Percentiles rank a stretch among this genome's conserved stretches.
These are phyloP conservation scores for Amphimallon solstitiale DNA, from an alignment of 2,888 invertebrate species.

Conservation along the genomic window DNA sequence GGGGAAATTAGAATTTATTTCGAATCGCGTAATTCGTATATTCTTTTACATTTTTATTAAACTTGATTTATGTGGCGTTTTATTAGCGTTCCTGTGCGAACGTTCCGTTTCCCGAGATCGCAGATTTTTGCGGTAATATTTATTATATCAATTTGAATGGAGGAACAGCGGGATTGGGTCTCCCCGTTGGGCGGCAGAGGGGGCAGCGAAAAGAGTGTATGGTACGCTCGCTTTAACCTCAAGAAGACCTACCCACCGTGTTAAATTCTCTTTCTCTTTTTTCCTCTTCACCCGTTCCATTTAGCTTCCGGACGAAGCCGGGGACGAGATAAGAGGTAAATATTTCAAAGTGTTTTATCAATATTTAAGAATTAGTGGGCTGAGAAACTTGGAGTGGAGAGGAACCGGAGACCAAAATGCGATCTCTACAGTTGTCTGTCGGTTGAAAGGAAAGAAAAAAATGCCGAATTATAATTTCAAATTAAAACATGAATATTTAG, in stretches of 20 bases:
- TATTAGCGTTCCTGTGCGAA: constrained; percentile 47
- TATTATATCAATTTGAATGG: constrained; percentile 41
- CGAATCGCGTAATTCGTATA: constrained; percentile 48
- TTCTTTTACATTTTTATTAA: constrained; percentile 49
- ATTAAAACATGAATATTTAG: constrained; percentile 37
- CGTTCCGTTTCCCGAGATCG: constrained; percentile 47
- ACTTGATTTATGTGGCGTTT: constrained; percentile 54
- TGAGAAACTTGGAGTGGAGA: constrained; percentile 11
- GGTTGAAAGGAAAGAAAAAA: constrained; percentile 17
- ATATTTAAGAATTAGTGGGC: constrained; percentile 33
- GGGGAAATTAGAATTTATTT: constrained; percentile 57
- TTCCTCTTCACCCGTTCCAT: constrained; percentile 5
- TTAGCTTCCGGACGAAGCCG: constrained; percentile 22
- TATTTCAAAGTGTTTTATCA: constrained; percentile 33
- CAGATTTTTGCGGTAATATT: constrained; percentile 44
- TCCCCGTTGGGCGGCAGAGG: not conserved
- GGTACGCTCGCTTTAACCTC: constrained; percentile 1
- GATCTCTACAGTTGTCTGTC: constrained; percentile 10
- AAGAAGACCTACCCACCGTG: not conserved
- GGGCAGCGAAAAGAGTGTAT: not conserved
- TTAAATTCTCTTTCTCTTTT: constrained; percentile 1
- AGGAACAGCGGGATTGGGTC: not conserved
- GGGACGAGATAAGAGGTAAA: constrained; percentile 33
- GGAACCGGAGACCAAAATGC: not conserved
- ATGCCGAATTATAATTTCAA: constrained; percentile 34